Conservation (phyloP, 2,888 invertebrate genomes). For the Frankliniella fusca region DNA sequence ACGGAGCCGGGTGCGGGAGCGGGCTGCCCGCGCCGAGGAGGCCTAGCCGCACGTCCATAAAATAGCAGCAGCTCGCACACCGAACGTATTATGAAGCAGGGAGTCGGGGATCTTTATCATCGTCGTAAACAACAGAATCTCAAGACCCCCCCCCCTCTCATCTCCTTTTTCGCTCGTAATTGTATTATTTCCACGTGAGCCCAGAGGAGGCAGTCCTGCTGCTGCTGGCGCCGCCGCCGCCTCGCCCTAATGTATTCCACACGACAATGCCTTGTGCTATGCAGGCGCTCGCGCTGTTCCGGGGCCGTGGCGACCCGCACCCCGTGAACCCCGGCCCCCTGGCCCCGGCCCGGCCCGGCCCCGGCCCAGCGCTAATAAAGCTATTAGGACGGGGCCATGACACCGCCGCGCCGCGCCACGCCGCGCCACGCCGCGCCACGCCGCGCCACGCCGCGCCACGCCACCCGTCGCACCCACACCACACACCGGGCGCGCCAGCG, state of each 20-base stretch:
- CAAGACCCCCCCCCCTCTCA: neutral
- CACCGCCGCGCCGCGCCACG: neutral
- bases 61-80: too few species aligned
- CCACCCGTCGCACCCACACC: neutral
- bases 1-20: too few species aligned
- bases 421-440: neutral
- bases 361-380: slow-evolving; percentile 5
- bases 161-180: neutral
- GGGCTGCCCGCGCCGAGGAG: too few species aligned
- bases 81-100: too few species aligned
- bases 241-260: neutral
- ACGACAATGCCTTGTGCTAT: neutral
- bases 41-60: too few species aligned
- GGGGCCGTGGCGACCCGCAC: neutral
- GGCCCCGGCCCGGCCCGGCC: neutral
- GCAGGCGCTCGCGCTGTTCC: neutral
- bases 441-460: neutral
- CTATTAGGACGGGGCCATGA: slow-evolving; percentile 21
- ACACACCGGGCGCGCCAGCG: neutral
- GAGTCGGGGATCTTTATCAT: too few species aligned
- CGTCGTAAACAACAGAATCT: too few species aligned
- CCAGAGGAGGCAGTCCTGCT: too few species aligned
- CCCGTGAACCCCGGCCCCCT: neutral
- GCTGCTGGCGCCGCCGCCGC: neutral
- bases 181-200: neutral